Evolutionary conservation across 1,140 invertebrate genomes (phyloP).

Genomic region (Limonius californicus): DNA sequence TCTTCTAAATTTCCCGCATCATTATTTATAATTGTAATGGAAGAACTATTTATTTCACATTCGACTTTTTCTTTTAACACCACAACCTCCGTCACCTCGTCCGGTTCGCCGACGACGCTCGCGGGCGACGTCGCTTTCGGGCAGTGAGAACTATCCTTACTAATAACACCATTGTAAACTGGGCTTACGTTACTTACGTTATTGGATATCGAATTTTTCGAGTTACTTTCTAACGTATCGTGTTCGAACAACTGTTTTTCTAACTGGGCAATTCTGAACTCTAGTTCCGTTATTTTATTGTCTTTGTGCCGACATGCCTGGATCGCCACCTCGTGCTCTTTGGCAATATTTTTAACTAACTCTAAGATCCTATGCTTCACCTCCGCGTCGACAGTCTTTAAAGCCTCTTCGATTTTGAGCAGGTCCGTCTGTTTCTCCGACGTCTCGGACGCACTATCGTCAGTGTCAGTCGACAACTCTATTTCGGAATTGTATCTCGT

Average conservation of each 20-base stretch:
- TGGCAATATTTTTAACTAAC: constrained; percentile 31
- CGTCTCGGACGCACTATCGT: constrained; percentile 48
- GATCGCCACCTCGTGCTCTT: constrained; percentile 34
- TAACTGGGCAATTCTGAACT: constrained; percentile 27
- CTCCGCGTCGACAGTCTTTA: constrained; percentile 28
- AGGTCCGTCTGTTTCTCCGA: constrained; percentile 37
- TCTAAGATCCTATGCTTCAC: constrained; percentile 33
- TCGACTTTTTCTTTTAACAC: background rate
- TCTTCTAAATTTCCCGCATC: constrained; percentile 19
- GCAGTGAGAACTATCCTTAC: constrained; percentile 5
- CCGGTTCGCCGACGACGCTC: background rate
- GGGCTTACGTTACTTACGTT: background rate
- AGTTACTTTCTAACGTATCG: constrained; percentile 10
- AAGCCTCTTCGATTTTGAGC: constrained; percentile 35
- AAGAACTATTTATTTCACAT: constrained; percentile 10
- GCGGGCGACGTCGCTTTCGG: background rate
- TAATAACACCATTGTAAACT: background rate
- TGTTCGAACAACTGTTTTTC: constrained; percentile 21
- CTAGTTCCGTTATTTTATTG: constrained; percentile 34
- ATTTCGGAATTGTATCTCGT: constrained; percentile 52
- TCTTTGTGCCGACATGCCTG: constrained; percentile 35
- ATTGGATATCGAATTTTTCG: background rate
- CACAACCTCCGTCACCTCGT: background rate
- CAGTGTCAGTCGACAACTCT: constrained; percentile 60
- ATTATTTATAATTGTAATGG: constrained; percentile 14